Evolutionary conservation across 1,140 invertebrate species (phyloP).

Genomic region (Drosophila virilis): DNA sequence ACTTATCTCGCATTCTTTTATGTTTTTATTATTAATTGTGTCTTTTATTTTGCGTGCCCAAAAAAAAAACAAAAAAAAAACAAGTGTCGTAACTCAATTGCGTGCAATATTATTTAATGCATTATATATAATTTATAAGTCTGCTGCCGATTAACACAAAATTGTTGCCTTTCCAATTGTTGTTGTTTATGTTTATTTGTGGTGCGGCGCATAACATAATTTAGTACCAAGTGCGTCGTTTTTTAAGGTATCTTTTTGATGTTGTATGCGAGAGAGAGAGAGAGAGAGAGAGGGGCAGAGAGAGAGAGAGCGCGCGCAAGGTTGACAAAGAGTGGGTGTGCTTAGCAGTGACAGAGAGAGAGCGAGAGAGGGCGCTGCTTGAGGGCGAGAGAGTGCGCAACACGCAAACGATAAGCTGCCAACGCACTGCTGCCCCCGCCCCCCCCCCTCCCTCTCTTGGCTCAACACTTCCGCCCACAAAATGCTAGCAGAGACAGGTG

Average conservation of each 20-base stretch:
- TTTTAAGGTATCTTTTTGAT: slow-evolving; percentile 23
- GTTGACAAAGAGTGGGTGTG: slow-evolving; percentile 28
- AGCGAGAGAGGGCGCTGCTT: slow-evolving; percentile 7
- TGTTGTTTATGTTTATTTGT: slow-evolving; percentile 51
- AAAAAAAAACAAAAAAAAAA: not conserved
- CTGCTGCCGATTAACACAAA: slow-evolving; percentile 1
- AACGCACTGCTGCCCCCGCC: not conserved
- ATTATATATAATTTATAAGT: slow-evolving; percentile 3
- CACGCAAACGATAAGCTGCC: slow-evolving; percentile 62
- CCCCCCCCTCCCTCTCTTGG: not conserved
- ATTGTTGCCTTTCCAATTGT: slow-evolving; percentile 10
- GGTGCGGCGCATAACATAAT: slow-evolving; percentile 41
- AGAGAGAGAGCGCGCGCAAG: not conserved
- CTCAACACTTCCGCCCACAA: slow-evolving; percentile 14
- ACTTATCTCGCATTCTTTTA: too few relatives aligned
- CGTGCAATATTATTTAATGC: slow-evolving; percentile 17
- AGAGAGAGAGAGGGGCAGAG: slow-evolving; percentile 9
- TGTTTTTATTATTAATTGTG: slow-evolving; percentile 6
- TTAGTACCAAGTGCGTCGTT: slow-evolving; percentile 38
- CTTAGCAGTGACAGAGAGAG: slow-evolving; percentile 17
- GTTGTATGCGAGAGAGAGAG: slow-evolving; percentile 26
- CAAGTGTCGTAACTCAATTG: slow-evolving; percentile 2
- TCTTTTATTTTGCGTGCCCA: slow-evolving; percentile 22
- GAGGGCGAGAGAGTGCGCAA: slow-evolving; percentile 52
- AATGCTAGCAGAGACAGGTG: slow-evolving; percentile 63